A percentile compares a stretch with the other conserved stretches of the same genome.
These are phyloP conservation scores for Cheirogaleus medius DNA, from an alignment of 2,113 vertebrate species.

Conservation along the genomic window DNA sequence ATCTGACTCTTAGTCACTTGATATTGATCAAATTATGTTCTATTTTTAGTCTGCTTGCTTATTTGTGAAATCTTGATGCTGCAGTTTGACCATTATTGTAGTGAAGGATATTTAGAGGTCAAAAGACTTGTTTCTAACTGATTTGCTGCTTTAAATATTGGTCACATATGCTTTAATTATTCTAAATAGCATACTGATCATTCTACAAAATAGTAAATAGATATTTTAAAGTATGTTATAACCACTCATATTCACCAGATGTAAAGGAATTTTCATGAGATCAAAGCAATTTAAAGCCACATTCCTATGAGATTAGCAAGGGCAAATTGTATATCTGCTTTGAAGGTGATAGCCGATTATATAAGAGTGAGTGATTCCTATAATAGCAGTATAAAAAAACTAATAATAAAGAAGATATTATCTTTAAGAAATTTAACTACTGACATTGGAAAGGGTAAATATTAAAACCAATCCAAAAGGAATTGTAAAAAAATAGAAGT, in stretches of 20 bases:
- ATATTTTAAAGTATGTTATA: neutral
- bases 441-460: neutral
- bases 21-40: neutral
- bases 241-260: neutral
- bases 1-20: neutral
- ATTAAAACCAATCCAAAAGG: neutral
- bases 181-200: neutral
- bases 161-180: neutral
- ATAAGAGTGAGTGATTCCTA: neutral
- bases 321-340: neutral
- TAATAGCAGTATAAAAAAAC: neutral
- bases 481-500: neutral
- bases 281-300: neutral
- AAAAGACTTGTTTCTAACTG: neutral
- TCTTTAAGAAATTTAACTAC: neutral
- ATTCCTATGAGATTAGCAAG: neutral
- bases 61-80: neutral
- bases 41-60: neutral
- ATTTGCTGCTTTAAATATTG: neutral
- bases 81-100: neutral
- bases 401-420: neutral
- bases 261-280: neutral
- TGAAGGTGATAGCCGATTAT: neutral
- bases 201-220: neutral
- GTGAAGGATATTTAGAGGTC: fast-evolving